Percentiles rank a stretch among this genome's conserved stretches.
These are phyloP conservation scores for Dichetophora obliterata DNA, from an alignment of 2,888 invertebrate genomes.

Conservation along the genomic window DNA sequence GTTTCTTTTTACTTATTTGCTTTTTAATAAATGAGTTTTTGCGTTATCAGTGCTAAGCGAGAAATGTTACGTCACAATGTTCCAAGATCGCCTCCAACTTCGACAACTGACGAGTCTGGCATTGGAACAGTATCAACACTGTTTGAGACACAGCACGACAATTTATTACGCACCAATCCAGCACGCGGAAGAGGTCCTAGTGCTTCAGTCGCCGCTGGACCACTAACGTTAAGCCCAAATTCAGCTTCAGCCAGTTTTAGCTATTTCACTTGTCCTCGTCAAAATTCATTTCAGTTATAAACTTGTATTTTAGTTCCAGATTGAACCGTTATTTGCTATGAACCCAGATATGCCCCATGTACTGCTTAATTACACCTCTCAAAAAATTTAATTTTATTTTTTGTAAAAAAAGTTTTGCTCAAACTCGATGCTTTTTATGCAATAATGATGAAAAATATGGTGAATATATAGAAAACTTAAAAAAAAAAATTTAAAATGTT, in stretches of 20 bases:
- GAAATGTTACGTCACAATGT: neutral
- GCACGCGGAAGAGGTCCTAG: neutral
- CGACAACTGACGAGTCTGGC: neutral
- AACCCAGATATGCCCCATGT: too few species aligned
- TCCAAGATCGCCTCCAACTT: neutral
- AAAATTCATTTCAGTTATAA: too few species aligned
- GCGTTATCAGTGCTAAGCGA: neutral
- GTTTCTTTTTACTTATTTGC: neutral
- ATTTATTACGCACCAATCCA: neutral
- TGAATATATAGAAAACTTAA: too few species aligned
- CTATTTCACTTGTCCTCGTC: conserved; percentile 1
- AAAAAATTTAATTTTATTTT: too few species aligned
- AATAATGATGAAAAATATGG: too few species aligned
- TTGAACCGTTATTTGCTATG: too few species aligned
- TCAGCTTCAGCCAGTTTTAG: conserved; percentile 1
- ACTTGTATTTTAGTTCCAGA: too few species aligned
- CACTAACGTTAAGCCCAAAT: conserved; percentile 3
- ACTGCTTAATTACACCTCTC: too few species aligned
- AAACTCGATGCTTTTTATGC: too few species aligned
- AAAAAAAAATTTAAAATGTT: too few species aligned
- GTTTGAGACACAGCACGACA: neutral
- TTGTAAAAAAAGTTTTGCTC: too few species aligned
- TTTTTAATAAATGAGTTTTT: neutral
- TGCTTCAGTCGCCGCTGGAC: neutral
- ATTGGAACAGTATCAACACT: neutral